Evolutionary conservation across 2,113 vertebrate genomes (phyloP), one percentile per base, ranked within the genome.

Genomic region (Platysternon megacephalum): DNA sequence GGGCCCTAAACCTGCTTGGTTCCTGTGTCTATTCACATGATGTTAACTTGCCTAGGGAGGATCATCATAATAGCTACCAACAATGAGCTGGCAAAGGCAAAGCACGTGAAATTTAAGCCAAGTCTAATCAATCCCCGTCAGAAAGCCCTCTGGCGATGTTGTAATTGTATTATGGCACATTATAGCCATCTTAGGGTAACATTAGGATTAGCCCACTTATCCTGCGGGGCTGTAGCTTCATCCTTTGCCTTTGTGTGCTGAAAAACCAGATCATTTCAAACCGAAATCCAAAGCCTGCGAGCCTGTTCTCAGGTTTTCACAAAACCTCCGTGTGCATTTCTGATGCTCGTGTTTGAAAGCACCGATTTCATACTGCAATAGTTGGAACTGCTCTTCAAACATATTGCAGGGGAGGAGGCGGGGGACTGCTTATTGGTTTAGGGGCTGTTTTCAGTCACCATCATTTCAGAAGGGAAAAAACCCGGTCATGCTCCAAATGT

Each of bases 161-260:
- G 92, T 95, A 97, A 96, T 92, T 94, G 91, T 86, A 88, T 94
- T 94, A 95, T 11, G 79, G 91, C 95, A 88, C 82, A 92, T 92
- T 86, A 97, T 84, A 85, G 74, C 82, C 81, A 84, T 83, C 89
- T 90, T 81, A 89, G 85, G 86, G 76, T 82, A 89, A 92, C 53
- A 29, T 2, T 11, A 35, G 92, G 86, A 97, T 94, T 95, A 95
- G 58, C 58, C 53, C 68, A 85, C 4, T 89, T 93, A 85, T 58
- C 90, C 72, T 6, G 78, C 80, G 80, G 84, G 87, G 88, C 83
- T 83, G 81, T 3, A 76, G 79, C 42, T 90, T 84, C 90, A 79
- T 51, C 68, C 81, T 17, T 51, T 0, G 3, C 46, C 86, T 86
- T 80, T 90, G 58, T 35, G 6, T 46, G 65, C 65, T 46, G 82